Conservation (phyloP, 2,888 invertebrate genomes). For the Campoletis raptor region DNA sequence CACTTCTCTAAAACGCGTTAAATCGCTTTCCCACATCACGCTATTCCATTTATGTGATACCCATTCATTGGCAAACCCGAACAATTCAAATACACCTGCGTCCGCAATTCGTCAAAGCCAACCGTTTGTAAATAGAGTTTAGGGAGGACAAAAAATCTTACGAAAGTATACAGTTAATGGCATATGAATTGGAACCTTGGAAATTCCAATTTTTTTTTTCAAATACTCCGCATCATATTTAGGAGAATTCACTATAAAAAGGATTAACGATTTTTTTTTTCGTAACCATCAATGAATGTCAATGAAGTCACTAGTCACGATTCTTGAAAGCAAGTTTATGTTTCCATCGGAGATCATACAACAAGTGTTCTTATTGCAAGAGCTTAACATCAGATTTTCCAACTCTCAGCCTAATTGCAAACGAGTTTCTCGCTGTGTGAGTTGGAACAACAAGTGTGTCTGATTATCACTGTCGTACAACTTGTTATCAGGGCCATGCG, state of each 20-base stretch:
- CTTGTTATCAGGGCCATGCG: constrained; percentile 45
- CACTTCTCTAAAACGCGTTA: neutral
- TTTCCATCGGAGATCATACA: neutral
- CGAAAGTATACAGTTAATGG: neutral
- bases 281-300: no score
- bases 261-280: neutral
- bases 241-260: neutral
- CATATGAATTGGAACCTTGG: neutral
- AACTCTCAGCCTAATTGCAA: constrained; percentile 34
- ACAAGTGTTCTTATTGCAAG: neutral
- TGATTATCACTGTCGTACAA: constrained; percentile 51
- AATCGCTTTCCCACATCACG: constrained; percentile 10
- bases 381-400: constrained; percentile 6
- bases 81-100: constrained; percentile 11
- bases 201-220: neutral
- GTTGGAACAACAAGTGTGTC: constrained; percentile 34
- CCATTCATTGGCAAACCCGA: neutral
- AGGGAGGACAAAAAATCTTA: neutral
- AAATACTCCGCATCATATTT: neutral
- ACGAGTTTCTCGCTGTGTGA: constrained; percentile 18
- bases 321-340: constrained; percentile 7
- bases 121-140: neutral
- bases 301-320: constrained; percentile 8
- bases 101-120: neutral
- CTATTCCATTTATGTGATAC: constrained; percentile 1